Conservation (phyloP, 2,797 vertebrate species). For the Notolepis coatsorum region DNA sequence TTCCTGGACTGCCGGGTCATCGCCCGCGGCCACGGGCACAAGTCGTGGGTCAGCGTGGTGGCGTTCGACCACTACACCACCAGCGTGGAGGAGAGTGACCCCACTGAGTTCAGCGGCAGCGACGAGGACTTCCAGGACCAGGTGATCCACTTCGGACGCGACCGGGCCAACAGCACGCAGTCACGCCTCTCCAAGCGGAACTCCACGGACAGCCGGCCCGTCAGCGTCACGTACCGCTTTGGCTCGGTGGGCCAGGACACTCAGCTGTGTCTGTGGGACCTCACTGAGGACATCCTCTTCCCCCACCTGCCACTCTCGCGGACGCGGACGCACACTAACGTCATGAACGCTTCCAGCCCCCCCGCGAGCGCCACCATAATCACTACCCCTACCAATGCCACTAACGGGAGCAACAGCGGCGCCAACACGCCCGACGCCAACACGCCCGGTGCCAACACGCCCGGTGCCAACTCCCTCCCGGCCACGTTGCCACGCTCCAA, state of each 20-base stretch:
- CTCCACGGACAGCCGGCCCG: slow-evolving; percentile 95
- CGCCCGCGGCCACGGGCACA: slow-evolving; percentile 94
- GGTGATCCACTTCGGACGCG: slow-evolving; percentile 88
- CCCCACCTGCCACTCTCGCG: slow-evolving; percentile 95
- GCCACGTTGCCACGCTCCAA: slow-evolving; percentile 94
- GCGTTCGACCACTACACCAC: slow-evolving; percentile 97
- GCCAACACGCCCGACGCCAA: slow-evolving; percentile 77
- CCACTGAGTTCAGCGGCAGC: slow-evolving; percentile 95
- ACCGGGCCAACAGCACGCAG: slow-evolving; percentile 92
- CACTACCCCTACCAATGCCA: slow-evolving; percentile 80
- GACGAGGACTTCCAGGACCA: slow-evolving; percentile 99
- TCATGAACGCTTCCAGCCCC: slow-evolving; percentile 95
- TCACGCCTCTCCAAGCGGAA: slow-evolving; percentile 96
- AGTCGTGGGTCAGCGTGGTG: slow-evolving; percentile 97
- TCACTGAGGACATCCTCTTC: slow-evolving; percentile 98
- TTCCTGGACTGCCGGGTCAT: slow-evolving; percentile 95
- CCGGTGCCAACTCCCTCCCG: slow-evolving; percentile 86
- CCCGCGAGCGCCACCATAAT: slow-evolving; percentile 85
- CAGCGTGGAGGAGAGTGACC: slow-evolving; percentile 94
- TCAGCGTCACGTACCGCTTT: slow-evolving; percentile 94
- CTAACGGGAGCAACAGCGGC: slow-evolving; percentile 85
- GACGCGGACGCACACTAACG: slow-evolving; percentile 96
- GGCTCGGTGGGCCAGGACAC: slow-evolving; percentile 98
- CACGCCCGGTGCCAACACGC: slow-evolving; percentile 80
- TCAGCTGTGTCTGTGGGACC: slow-evolving; percentile 97